Base-by-base conservation (phyloP, 2,113 vertebrate species). In the Progne subis region DNA sequence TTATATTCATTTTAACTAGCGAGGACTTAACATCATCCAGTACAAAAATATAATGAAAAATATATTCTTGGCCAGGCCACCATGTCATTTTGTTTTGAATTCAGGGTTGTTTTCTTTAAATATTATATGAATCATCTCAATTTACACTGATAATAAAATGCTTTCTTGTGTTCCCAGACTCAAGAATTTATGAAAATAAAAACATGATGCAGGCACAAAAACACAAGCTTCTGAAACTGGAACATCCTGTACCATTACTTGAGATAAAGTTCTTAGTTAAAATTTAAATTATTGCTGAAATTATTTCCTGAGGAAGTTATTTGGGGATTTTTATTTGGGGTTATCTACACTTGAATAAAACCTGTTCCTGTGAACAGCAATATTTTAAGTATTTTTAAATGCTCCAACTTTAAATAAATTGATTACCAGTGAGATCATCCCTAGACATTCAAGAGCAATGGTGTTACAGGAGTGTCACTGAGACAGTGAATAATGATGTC, bases 371-470 rank as follows among this genome's bases (percentile, higher is more conserved):
- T 60, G 65, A 87, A 81, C 37, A 89, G 53, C 29, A 94, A 32
- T 93, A 83, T 88, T 94, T 92, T 84, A 79, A 83, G 39, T 18
- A 57, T 76, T 84, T 67, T 72, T 7, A 93, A 96, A 92, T 89
- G 55, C 16, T 95, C 50, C 49, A 80, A 14, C 10, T 75, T 87
- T 79, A 92, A 89, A 88, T 90, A 76, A 91, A 90, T 88, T 82
- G 44, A 92, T 77, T 79, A 49, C 57, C 57, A 88, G n/a, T 83
- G 53, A 95, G 68, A 86, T 80, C 44, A 91, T 81, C 72, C 63
- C 34, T 79, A 88, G 60, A 59, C 57, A 37, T 64, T 75, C 41
- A 76, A 8, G 55, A 91, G 26, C 28, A 84, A 18, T 61, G 84
- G 18, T 72, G 52, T 89, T 69, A 37, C 18, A 44, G 17, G 16